Percentiles rank a stretch among this genome's conserved stretches.
These are phyloP conservation scores for Julus scandinavius DNA, from an alignment of 2,888 invertebrate species.

Conservation along the genomic window DNA sequence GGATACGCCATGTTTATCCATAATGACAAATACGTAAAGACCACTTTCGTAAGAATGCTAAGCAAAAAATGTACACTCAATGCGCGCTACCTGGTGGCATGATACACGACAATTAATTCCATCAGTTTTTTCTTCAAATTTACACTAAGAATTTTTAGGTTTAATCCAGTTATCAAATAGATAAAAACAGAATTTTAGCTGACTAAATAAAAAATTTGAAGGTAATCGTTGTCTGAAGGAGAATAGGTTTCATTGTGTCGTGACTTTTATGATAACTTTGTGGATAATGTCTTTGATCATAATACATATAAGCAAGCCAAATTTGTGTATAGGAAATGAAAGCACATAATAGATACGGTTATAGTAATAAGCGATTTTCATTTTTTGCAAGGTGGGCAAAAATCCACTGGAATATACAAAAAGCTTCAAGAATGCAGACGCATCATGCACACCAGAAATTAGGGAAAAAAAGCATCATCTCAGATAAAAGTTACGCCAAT, in stretches of 20 bases:
- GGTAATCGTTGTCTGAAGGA: no score
- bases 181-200: no score
- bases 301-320: background rate
- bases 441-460: background rate
- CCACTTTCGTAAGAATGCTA: no score
- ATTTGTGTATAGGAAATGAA: background rate
- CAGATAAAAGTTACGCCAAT: background rate
- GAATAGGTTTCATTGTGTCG: background rate
- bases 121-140: no score
- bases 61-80: no score
- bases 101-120: no score
- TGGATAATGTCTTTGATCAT: background rate
- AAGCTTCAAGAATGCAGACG: constrained; percentile 26
- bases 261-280: background rate
- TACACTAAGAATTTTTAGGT: no score
- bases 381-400: background rate
- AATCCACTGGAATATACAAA: background rate
- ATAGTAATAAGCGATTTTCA: background rate
- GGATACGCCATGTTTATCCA: no score
- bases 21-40: no score
- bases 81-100: no score
- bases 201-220: no score
- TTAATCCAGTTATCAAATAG: no score
- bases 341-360: background rate
- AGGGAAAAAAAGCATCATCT: background rate